Base-by-base conservation (phyloP, 1,140 invertebrate species). In the Linepithema humile region DNA sequence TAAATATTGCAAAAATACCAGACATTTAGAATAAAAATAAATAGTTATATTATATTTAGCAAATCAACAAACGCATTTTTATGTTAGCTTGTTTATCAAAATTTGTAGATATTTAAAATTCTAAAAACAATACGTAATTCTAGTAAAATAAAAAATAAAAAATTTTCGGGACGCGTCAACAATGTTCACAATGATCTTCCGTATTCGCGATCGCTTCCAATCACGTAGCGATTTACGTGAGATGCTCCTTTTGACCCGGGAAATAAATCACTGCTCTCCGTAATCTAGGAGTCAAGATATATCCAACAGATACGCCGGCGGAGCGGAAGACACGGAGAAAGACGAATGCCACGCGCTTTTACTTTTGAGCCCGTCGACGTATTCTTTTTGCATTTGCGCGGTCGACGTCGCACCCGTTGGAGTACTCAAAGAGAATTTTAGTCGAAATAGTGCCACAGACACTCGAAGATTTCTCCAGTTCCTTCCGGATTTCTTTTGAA, bases 351-450 rank as follows among this genome's bases (percentile, higher is more conserved):
- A 45, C 17, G 40, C 50, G 43, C 50, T 65, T 82, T 80, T 84
- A 35, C 73, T 73, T 75, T 55, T 57, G 60, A 69, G 40, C 45
- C 45, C 57, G 53, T 82, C 83, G 70, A 35, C 10, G n/a, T 26
- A 20, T 5, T 17, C 50, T 69, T 75, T 75, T 85, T 87, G 57
- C 45, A 35, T 15, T 20, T 35, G 53, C 70, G 53, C 50, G 29
- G 77, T 73, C 65, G 69, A 64, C 48, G 74, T 73, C 59, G 74
- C 15, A n/a, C n/a, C 26, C 15, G 35, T 26, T 6, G 65, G 20
- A 40, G 10, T 53, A 53, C 62, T 83, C 55, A 85, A 87, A 75
- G 83, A 50, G 84, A 83, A 82, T 85, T 82, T 75, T 53, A 32
- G 48, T 15, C 60, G 48, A 40, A 26, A 35, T 65, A 12, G 55